These are phyloP conservation scores for Sigmodon hispidus DNA, from an alignment of 2,113 vertebrate genomes.

Conservation along the genomic window DNA sequence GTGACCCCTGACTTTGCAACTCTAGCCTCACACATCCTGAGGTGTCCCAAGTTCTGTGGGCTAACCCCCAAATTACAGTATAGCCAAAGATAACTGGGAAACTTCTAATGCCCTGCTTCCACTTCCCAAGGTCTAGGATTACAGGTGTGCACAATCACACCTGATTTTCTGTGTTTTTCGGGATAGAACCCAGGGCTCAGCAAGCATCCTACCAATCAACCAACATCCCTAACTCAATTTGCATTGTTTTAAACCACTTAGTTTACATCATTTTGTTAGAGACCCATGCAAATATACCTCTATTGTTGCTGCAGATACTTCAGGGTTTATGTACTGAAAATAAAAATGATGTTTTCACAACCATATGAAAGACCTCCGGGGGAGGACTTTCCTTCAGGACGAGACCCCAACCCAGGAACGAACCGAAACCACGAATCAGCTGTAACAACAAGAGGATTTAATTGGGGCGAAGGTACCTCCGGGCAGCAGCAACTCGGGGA, in stretches of 20 bases:
- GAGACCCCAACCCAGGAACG: too few species aligned
- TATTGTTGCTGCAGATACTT: background rate
- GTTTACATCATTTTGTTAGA: background rate
- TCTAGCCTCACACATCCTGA: too few species aligned
- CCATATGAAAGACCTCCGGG: too few species aligned
- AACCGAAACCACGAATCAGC: too few species aligned
- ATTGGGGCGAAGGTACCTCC: too few species aligned
- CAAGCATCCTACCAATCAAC: too few species aligned
- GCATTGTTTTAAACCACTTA: background rate
- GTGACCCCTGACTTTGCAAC: too few species aligned
- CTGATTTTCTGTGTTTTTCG: background rate
- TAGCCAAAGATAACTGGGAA: background rate
- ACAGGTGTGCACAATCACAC: background rate
- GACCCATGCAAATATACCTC: background rate
- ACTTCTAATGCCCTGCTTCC: background rate
- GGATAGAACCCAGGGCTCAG: background rate
- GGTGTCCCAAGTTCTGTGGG: too few species aligned
- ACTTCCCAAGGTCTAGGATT: too few species aligned
- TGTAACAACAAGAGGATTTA: too few species aligned
- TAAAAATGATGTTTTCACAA: background rate
- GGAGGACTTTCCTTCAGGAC: too few species aligned
- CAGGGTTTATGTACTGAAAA: background rate
- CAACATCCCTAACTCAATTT: background rate
- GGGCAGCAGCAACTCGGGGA: too few species aligned
- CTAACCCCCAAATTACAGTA: background rate